phyloP scores from a whole-genome alignment of 2,888 invertebrate genomes.

The Bhutanitis thaidina region DNA sequence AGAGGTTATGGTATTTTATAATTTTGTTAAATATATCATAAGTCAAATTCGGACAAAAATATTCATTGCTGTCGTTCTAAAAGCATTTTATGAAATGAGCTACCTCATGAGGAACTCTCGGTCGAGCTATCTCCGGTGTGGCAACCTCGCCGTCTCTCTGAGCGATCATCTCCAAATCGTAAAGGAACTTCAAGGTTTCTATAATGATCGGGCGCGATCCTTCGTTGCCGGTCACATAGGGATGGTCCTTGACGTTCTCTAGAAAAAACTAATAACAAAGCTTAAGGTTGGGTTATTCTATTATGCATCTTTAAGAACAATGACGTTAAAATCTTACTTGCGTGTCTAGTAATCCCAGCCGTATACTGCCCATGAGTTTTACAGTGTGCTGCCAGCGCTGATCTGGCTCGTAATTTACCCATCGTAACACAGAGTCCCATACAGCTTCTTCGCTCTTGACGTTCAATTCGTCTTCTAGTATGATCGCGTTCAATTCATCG shows the following conservation, averaged over 20 bases:
- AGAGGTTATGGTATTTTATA: too few relatives aligned
- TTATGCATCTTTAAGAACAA: too few relatives aligned
- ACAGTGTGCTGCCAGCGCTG: slow-evolving; percentile 87
- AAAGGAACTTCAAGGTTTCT: slow-evolving; percentile 93
- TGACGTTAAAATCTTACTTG: slow-evolving; percentile 55
- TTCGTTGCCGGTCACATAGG: slow-evolving; percentile 90
- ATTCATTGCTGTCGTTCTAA: too few relatives aligned
- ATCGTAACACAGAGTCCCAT: slow-evolving; percentile 91
- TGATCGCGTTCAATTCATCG: slow-evolving; percentile 86
- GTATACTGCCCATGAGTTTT: slow-evolving; percentile 88
- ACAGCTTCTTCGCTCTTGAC: slow-evolving; percentile 93
- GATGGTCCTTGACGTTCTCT: slow-evolving; percentile 93
- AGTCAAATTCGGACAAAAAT: too few relatives aligned
- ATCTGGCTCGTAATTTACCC: slow-evolving; percentile 90
- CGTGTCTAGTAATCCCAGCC: slow-evolving; percentile 91
- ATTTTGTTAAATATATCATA: too few relatives aligned
- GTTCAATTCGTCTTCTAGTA: slow-evolving; percentile 91
- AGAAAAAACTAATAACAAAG: slow-evolving; percentile 86
- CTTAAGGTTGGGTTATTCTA: not conserved
- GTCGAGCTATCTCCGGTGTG: slow-evolving; percentile 90
- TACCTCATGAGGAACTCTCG: slow-evolving; percentile 90
- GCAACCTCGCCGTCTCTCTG: slow-evolving; percentile 88
- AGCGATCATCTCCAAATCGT: slow-evolving; percentile 94
- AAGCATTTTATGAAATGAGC: too few relatives aligned
- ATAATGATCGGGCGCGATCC: slow-evolving; percentile 93